Conservation (phyloP, 2,113 vertebrate genomes). For the Pogonocichla stellata region DNA sequence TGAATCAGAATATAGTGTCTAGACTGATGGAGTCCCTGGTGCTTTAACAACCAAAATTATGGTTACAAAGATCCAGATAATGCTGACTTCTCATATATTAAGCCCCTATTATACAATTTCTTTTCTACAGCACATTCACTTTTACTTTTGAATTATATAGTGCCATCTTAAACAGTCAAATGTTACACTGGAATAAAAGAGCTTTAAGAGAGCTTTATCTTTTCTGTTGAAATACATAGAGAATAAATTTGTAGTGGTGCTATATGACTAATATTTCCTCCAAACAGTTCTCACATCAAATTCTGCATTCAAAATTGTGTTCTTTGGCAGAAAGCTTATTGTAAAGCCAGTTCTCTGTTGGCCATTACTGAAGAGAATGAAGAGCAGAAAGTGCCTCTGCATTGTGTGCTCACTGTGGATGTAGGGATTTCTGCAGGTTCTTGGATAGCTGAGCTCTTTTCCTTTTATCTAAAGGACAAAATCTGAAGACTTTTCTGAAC, state of each 20-base stretch:
- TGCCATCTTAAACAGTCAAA: conserved; percentile 51
- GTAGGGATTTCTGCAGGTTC: neutral
- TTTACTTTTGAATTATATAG: conserved; percentile 67
- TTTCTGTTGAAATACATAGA: conserved; percentile 18
- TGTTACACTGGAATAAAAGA: conserved; percentile 47
- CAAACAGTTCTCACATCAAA: neutral
- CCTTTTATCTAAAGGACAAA: neutral
- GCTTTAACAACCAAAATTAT: conserved; percentile 66
- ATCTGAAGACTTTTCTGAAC: neutral
- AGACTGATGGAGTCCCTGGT: conserved; percentile 62
- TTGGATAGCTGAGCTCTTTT: neutral
- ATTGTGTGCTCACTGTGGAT: neutral
- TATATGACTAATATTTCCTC: conserved; percentile 5
- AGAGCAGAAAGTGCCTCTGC: neutral
- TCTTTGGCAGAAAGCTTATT: neutral
- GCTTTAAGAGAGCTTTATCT: neutral
- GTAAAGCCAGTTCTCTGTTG: neutral
- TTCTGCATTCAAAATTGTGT: neutral
- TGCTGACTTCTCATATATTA: conserved; percentile 66
- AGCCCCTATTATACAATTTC: conserved; percentile 51
- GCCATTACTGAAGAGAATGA: neutral
- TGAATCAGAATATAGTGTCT: conserved; percentile 65
- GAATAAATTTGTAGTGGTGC: neutral
- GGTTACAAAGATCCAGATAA: conserved; percentile 63
- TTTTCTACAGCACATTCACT: conserved; percentile 16